Percentiles rank a stretch among this genome's conserved stretches.
phyloP scores from a whole-genome alignment of 2,113 vertebrate species.

The Otis tarda region DNA sequence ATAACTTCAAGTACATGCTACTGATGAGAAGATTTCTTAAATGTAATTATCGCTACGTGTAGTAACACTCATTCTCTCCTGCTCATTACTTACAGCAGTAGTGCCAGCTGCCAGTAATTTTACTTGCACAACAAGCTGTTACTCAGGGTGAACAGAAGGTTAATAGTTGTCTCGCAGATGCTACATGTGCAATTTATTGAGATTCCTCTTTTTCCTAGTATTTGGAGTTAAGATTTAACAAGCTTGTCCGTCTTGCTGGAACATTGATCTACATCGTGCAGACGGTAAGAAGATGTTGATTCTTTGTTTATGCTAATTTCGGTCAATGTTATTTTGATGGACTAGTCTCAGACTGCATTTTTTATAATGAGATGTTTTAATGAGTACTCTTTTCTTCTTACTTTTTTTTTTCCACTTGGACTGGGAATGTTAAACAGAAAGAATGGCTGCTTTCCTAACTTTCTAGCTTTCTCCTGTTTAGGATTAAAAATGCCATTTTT shows the following conservation, averaged over 20 bases:
- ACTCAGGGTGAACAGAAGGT: not conserved
- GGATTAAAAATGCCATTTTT: not conserved
- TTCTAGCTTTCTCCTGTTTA: not conserved
- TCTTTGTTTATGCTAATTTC: not conserved
- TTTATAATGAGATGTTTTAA: not conserved
- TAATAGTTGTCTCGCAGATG: not conserved
- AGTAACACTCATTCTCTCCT: not conserved
- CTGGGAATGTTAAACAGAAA: not conserved
- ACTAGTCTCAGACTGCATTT: not conserved
- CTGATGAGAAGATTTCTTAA: not conserved
- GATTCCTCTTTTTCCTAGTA: slow-evolving; percentile 69
- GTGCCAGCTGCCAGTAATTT: not conserved
- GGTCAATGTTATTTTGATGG: not conserved
- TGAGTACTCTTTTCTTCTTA: not conserved
- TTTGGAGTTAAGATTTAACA: slow-evolving; percentile 85
- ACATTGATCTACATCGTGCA: slow-evolving; percentile 82
- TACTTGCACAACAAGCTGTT: not conserved
- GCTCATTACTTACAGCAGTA: not conserved
- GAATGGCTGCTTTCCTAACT: not conserved
- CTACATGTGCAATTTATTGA: not conserved
- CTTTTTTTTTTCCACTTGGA: not conserved
- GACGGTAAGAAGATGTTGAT: slow-evolving; percentile 69
- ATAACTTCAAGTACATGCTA: not conserved
- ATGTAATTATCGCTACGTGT: accelerated
- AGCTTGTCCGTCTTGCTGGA: slow-evolving; percentile 74